phyloP scores from a whole-genome alignment of 2,888 invertebrate species.

The Polyommatus iphigenia region DNA sequence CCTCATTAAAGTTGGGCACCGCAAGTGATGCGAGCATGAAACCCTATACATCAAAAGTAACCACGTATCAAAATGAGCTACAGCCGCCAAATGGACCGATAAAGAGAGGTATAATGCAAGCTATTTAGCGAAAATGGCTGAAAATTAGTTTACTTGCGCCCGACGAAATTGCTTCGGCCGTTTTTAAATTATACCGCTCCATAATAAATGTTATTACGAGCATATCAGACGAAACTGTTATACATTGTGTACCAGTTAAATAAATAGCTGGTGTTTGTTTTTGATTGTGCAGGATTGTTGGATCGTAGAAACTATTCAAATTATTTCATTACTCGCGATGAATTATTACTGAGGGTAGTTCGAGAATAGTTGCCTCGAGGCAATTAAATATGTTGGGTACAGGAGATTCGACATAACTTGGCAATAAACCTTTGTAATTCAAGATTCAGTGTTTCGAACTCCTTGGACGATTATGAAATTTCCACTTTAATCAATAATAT shows the following conservation, averaged over 20 bases:
- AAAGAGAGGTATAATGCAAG: slow-evolving; percentile 67
- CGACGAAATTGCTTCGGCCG: slow-evolving; percentile 31
- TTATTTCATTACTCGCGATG: slow-evolving; percentile 24
- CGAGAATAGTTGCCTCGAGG: slow-evolving; percentile 20
- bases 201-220: slow-evolving; percentile 23
- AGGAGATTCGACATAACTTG: slow-evolving; percentile 8
- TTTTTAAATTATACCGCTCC: slow-evolving; percentile 43
- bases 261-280: slow-evolving; percentile 28
- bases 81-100: slow-evolving; percentile 70
- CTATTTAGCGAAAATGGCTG: slow-evolving; percentile 61
- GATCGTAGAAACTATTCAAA: slow-evolving; percentile 28
- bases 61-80: slow-evolving; percentile 73
- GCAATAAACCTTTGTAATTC: background rate
- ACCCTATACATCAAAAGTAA: slow-evolving; percentile 64
- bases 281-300: slow-evolving; percentile 30
- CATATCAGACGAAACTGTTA: slow-evolving; percentile 10
- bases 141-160: slow-evolving; percentile 55
- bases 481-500: too few relatives aligned
- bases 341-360: slow-evolving; percentile 27
- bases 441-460: background rate
- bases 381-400: slow-evolving; percentile 22
- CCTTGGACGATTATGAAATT: background rate
- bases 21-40: slow-evolving; percentile 11
- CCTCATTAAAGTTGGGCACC: background rate
- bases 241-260: slow-evolving; percentile 21